A percentile compares a stretch with the other conserved stretches of the same genome.
Evolutionary conservation across 2,113 vertebrate species (phyloP).

Genomic region (Marmota monax): DNA sequence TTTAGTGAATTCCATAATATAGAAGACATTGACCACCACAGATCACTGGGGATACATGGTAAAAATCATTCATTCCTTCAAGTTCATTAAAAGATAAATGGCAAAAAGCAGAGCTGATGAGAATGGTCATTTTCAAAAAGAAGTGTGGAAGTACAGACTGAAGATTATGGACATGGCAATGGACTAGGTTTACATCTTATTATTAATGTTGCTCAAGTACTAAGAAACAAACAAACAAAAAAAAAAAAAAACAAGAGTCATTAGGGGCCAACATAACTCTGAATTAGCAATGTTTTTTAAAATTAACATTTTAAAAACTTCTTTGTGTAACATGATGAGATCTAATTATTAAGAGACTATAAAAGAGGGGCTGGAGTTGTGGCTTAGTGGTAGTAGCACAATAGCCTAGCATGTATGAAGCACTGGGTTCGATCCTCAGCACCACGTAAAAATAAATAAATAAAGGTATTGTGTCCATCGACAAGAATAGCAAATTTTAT

Average conservation of each 20-base stretch:
- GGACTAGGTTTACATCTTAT: neutral
- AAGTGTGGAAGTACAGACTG: neutral
- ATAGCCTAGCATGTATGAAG: too few species aligned
- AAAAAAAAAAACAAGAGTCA: neutral
- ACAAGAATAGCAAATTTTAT: neutral
- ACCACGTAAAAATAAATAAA: too few species aligned
- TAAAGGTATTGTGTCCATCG: too few species aligned
- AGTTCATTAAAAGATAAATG: neutral
- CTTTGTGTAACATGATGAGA: neutral
- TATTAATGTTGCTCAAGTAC: neutral
- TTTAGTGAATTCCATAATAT: slow-evolving; percentile 3
- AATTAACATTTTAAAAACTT: neutral
- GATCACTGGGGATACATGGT: neutral
- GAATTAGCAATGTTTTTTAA: neutral
- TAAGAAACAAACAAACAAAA: too few species aligned
- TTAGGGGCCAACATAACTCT: neutral
- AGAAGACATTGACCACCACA: neutral
- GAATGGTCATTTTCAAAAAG: neutral
- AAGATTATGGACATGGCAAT: neutral
- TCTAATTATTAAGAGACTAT: neutral
- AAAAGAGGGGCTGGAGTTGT: neutral
- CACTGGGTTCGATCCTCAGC: too few species aligned
- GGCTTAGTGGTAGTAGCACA: too few species aligned
- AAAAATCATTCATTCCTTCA: neutral
- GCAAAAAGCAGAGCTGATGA: neutral